These are phyloP conservation scores for Lepeophtheirus nordmannii DNA, from an alignment of 2,888 invertebrate genomes.

Conservation along the genomic window DNA sequence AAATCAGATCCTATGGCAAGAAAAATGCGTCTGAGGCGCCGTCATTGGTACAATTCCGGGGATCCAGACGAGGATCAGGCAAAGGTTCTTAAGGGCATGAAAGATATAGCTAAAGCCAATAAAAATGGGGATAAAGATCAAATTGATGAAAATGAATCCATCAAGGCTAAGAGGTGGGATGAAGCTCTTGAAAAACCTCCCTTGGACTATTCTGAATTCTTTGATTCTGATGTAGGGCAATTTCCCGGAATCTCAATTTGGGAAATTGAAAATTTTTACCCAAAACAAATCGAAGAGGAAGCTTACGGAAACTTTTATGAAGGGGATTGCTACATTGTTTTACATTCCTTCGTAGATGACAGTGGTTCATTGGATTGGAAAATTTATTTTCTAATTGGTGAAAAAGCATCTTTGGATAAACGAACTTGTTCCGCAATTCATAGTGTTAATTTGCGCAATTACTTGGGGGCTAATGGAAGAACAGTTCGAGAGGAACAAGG, in stretches of 20 bases:
- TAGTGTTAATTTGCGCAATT: conserved; percentile 91
- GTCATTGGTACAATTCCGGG: conserved; percentile 53
- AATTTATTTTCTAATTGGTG: conserved; percentile 98
- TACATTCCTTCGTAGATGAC: conserved; percentile 54
- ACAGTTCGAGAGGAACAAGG: conserved; percentile 92
- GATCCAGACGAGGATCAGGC: conserved; percentile 71
- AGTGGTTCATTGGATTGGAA: conserved; percentile 68
- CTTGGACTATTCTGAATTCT: conserved; percentile 90
- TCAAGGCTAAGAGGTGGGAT: conserved; percentile 87
- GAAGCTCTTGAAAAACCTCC: conserved; percentile 87
- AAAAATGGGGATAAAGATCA: conserved; percentile 53
- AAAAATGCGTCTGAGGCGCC: conserved; percentile 69
- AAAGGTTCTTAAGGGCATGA: conserved; percentile 56
- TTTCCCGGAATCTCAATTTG: conserved; percentile 79
- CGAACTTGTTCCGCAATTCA: conserved; percentile 94
- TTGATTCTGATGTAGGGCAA: conserved; percentile 83
- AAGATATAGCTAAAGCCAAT: conserved; percentile 65
- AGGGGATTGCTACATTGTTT: conserved; percentile 92
- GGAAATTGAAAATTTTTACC: conserved; percentile 99
- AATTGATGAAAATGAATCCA: conserved; percentile 49
- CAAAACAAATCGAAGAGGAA: conserved; percentile 66
- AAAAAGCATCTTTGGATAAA: conserved; percentile 80
- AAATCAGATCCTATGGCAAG: conserved; percentile 71
- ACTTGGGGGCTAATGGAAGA: conserved; percentile 78
- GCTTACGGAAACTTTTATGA: conserved; percentile 96